Evolutionary conservation across 2,888 invertebrate genomes (phyloP).

Genomic region (Standfussiana lucernea): DNA sequence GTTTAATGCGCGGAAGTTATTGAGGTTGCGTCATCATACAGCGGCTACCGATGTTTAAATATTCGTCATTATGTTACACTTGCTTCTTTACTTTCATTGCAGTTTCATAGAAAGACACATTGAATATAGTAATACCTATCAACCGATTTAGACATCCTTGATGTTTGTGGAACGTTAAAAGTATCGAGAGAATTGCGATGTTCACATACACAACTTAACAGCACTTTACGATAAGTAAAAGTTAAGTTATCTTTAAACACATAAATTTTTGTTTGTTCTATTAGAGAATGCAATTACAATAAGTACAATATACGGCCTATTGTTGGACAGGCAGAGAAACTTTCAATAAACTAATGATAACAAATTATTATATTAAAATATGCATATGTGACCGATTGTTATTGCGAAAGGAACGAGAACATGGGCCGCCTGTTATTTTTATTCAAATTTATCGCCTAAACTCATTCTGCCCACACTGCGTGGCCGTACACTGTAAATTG

Average conservation of each 20-base stretch:
- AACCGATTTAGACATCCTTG: constrained; percentile 40
- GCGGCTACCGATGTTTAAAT: constrained; percentile 35
- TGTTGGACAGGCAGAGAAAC: constrained; percentile 34
- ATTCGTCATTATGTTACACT: constrained; percentile 42
- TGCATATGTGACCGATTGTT: constrained; percentile 65
- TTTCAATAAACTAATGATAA: constrained; percentile 48
- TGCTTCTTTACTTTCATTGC: constrained; percentile 43
- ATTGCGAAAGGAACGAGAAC: constrained; percentile 65
- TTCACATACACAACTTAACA: constrained; percentile 1
- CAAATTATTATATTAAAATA: constrained; percentile 56
- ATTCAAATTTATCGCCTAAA: constrained; percentile 76
- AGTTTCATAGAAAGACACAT: constrained; percentile 26
- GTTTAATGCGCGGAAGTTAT: constrained; percentile 63
- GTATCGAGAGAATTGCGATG: constrained; percentile 20
- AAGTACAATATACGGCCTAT: constrained; percentile 7
- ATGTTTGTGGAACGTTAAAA: constrained; percentile 29
- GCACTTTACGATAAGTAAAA: constrained; percentile 1
- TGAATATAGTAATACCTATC: constrained; percentile 39
- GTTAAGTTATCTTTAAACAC: neutral
- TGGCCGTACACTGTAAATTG: constrained; percentile 77
- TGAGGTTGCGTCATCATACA: constrained; percentile 56
- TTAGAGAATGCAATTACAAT: constrained; percentile 15
- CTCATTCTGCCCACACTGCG: constrained; percentile 77
- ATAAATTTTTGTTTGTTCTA: constrained; percentile 30
- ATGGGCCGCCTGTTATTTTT: constrained; percentile 71